Conservation (phyloP, 2,888 invertebrate genomes). For the Erannis defoliaria region DNA sequence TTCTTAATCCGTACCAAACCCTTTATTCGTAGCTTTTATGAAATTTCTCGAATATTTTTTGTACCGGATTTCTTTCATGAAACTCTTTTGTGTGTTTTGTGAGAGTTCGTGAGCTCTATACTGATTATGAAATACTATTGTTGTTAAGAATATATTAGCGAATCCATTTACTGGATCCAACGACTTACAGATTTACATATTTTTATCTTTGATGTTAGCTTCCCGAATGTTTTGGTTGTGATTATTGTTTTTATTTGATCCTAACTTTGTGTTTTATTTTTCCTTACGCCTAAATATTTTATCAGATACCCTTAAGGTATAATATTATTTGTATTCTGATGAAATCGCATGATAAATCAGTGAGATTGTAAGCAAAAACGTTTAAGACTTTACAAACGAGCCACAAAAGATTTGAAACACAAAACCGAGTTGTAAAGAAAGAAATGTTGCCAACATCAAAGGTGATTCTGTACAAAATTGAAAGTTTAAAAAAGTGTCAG, state of each 20-base stretch:
- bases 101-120: constrained; percentile 56
- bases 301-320: constrained; percentile 1
- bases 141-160: constrained; percentile 55
- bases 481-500: constrained; percentile 34
- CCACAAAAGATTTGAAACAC: constrained; percentile 30
- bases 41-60: constrained; percentile 44
- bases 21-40: constrained; percentile 41
- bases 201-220: constrained; percentile 28
- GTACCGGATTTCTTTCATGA: constrained; percentile 54
- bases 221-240: constrained; percentile 11
- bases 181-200: constrained; percentile 28
- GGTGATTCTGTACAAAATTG: constrained; percentile 34
- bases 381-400: constrained; percentile 13
- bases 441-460: constrained; percentile 32
- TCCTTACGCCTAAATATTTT: not conserved
- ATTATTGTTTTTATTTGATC: constrained; percentile 24
- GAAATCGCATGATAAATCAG: constrained; percentile 1
- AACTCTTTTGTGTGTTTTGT: constrained; percentile 51
- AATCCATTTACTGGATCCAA: constrained; percentile 53
- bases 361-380: constrained; percentile 21
- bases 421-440: constrained; percentile 32
- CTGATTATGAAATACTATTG: constrained; percentile 63
- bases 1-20: constrained; percentile 41
- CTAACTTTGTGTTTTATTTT: not conserved
- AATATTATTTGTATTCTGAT: not conserved